A percentile compares a stretch with the other conserved stretches of the same genome.
Evolutionary conservation across 2,888 invertebrate species (phyloP).

Genomic region (Lasioglossum vierecki): DNA sequence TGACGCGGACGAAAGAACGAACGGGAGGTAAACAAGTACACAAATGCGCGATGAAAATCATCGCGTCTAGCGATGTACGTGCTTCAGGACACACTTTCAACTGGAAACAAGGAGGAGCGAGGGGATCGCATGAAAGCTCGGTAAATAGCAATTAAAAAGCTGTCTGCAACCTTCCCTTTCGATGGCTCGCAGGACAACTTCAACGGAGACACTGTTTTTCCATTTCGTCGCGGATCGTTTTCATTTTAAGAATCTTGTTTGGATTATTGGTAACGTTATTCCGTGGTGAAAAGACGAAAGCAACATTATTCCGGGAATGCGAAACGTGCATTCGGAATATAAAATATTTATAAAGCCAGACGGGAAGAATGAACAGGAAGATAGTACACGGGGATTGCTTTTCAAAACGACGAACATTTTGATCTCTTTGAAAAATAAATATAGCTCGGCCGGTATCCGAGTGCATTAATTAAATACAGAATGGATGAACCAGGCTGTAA

Average conservation of each 20-base stretch:
- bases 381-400: not conserved
- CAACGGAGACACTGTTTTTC: not conserved
- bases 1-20: not conserved
- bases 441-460: not conserved
- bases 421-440: not conserved
- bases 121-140: slow-evolving; percentile 34
- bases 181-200: slow-evolving; percentile 14
- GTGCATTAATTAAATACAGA: slow-evolving; percentile 14
- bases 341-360: not conserved
- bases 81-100: slow-evolving; percentile 44
- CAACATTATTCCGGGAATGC: not conserved
- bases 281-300: not conserved
- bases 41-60: slow-evolving; percentile 32
- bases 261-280: not conserved
- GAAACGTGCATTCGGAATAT: not conserved
- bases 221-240: not conserved
- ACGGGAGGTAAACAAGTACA: slow-evolving; percentile 26
- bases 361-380: too few relatives aligned
- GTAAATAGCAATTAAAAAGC: slow-evolving; percentile 55
- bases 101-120: not conserved
- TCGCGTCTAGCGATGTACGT: slow-evolving; percentile 9
- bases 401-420: not conserved
- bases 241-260: too few relatives aligned
- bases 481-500: not conserved
- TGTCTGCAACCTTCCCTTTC: slow-evolving; percentile 20